A percentile compares a stretch with the other conserved stretches of the same genome.
These are phyloP conservation scores for Centruroides vittatus DNA, from an alignment of 1,140 invertebrate species.

Conservation along the genomic window DNA sequence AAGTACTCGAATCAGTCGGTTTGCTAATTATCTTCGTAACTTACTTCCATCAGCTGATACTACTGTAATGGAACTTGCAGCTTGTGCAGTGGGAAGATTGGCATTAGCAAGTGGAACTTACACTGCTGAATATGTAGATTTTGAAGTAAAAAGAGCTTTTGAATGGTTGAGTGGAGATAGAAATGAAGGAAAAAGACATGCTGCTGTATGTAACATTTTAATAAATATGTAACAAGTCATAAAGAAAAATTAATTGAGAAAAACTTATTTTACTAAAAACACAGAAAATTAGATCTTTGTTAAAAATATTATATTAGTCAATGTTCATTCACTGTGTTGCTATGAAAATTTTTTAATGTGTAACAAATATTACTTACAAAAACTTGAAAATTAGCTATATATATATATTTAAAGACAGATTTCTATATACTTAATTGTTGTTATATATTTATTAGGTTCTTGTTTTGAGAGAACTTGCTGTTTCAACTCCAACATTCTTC, in stretches of 20 bases:
- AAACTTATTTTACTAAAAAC: too few species aligned
- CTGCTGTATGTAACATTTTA: slow-evolving; percentile 45
- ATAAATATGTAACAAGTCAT: too few species aligned
- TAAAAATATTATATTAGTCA: too few species aligned
- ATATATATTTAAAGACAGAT: too few species aligned
- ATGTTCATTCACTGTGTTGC: too few species aligned
- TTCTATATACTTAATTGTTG: too few species aligned
- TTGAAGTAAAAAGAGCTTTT: slow-evolving; percentile 86
- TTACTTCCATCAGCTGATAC: slow-evolving; percentile 77
- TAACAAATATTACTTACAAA: too few species aligned
- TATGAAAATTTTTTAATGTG: too few species aligned
- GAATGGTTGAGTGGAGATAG: slow-evolving; percentile 82
- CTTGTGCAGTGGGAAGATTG: slow-evolving; percentile 80
- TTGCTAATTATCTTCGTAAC: slow-evolving; percentile 84
- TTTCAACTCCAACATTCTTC: slow-evolving; percentile 93
- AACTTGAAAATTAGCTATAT: too few species aligned
- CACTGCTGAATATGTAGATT: slow-evolving; percentile 88
- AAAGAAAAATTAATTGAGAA: too few species aligned
- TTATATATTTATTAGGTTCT: slow-evolving; percentile 54
- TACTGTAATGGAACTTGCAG: slow-evolving; percentile 88
- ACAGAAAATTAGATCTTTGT: too few species aligned
- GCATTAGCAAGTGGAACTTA: slow-evolving; percentile 83
- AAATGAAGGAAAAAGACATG: slow-evolving; percentile 75
- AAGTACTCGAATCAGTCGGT: slow-evolving; percentile 72
- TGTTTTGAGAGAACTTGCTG: slow-evolving; percentile 81